A percentile compares a stretch with the other conserved stretches of the same genome.
Conservation (phyloP, 2,888 invertebrate species). For the Brachypalpus laphriformis region DNA sequence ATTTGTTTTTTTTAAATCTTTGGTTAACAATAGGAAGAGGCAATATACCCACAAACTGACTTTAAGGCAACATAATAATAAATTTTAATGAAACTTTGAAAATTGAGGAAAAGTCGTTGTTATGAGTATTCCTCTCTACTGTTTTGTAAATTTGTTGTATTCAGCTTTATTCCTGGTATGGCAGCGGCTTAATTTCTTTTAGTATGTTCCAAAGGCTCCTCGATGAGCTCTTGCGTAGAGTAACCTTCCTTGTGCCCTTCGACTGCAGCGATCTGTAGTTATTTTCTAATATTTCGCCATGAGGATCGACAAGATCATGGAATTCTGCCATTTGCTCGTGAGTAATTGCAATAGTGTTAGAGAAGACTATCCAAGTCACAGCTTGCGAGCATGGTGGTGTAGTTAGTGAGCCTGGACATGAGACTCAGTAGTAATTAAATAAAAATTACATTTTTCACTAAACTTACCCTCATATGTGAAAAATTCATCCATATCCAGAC, state of each 20-base stretch:
- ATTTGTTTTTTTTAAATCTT: not conserved
- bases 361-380: constrained; percentile 55
- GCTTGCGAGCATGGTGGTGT: constrained; percentile 62
- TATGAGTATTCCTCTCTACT: not conserved
- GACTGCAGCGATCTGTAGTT: constrained; percentile 75
- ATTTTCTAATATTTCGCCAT: constrained; percentile 68
- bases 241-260: constrained; percentile 68
- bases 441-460: not conserved
- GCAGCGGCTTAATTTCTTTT: not conserved
- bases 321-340: constrained; percentile 18
- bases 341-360: constrained; percentile 32
- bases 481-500: constrained; percentile 58
- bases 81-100: not conserved
- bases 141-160: not conserved
- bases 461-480: constrained; percentile 66
- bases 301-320: constrained; percentile 63
- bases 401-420: constrained; percentile 46
- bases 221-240: constrained; percentile 27
- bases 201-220: not conserved
- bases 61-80: not conserved
- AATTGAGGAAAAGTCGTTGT: not conserved
- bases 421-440: not conserved
- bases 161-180: not conserved
- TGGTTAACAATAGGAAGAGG: not conserved
- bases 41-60: not conserved